Evolutionary conservation across 2,797 vertebrate species (phyloP), one percentile per base, ranked within the genome.

Genomic region (Melanotaenia nigrans): DNA sequence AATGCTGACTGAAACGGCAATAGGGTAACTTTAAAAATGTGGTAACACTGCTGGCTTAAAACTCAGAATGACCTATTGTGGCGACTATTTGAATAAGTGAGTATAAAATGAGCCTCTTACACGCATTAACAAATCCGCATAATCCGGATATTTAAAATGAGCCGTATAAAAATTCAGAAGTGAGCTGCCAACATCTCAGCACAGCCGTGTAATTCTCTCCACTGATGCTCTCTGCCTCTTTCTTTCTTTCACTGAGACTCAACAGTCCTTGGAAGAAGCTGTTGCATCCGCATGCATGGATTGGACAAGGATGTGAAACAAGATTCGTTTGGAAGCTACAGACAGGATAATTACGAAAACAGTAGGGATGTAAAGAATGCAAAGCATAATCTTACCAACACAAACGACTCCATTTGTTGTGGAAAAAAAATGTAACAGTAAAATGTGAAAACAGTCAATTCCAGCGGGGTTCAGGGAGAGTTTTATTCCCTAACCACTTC

Each of bases 121-220:
- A 84, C 84, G 85, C 90, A 89, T 88, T 88, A 91, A 87, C 83
- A 92, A 91, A 93, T 92, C 87, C 85, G 75, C 88, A 89, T 92
- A 92, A 94, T 94, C 89, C 90, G 85, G 82, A 89, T 88, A 88
- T 91, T 90, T 90, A 87, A 90, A 89, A 87, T 86, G 80, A 90
- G 90, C 84, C 86, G 81, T 76, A 70, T 82, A 85, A 85, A 86
- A 87, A 87, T 73, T 80, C 79, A 66, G 77, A 89, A 89, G 91
- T 79, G 83, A 89, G 85, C 88, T 90, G 89, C 85, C 88, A 90
- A 77, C 86, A 86, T 89, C 79, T 88, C 79, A 56, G 78, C 73
- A 78, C 84, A 87, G 81, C 75, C 85, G 78, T 87, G 85, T 88
- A 90, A 91, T 87, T 89, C 84, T 87, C 75, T 62, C 68, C 73